These are phyloP conservation scores for Phyllotis vaccarum DNA, from an alignment of 2,797 vertebrate species.

Conservation along the genomic window DNA sequence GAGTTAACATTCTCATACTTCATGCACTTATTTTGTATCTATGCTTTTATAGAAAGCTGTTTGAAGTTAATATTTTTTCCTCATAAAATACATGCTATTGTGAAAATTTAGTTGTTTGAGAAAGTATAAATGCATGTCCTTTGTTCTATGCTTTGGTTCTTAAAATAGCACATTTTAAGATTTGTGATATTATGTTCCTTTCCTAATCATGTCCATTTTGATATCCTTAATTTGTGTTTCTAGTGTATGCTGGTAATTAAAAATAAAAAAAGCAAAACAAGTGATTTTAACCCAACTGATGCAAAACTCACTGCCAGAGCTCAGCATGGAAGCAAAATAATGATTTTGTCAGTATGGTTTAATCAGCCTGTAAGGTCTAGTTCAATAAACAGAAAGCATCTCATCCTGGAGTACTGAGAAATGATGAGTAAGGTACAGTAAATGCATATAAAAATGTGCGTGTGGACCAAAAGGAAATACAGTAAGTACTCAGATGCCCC, in stretches of 20 bases:
- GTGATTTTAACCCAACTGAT: background rate
- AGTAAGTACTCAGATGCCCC: background rate
- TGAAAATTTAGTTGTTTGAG: background rate
- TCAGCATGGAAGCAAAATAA: background rate
- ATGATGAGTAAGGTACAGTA: background rate
- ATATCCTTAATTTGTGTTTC: slow-evolving; percentile 24
- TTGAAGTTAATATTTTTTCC: slow-evolving; percentile 8
- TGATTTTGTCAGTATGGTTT: background rate
- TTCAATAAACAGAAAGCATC: background rate
- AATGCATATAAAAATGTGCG: background rate
- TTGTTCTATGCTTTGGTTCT: slow-evolving; percentile 17
- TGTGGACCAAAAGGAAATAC: background rate
- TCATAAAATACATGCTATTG: background rate
- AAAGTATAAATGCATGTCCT: background rate
- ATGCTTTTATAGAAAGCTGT: background rate
- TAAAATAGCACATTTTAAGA: background rate
- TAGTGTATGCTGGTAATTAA: background rate
- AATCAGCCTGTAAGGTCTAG: background rate
- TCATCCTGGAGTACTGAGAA: background rate
- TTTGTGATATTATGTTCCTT: background rate
- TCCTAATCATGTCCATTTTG: background rate
- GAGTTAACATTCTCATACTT: background rate
- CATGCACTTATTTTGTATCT: background rate
- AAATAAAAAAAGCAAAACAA: slow-evolving; percentile 5
- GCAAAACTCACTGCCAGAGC: background rate